Evolutionary conservation across 2,888 invertebrate genomes (phyloP).

Genomic region (Sinohyriopsis cumingii): DNA sequence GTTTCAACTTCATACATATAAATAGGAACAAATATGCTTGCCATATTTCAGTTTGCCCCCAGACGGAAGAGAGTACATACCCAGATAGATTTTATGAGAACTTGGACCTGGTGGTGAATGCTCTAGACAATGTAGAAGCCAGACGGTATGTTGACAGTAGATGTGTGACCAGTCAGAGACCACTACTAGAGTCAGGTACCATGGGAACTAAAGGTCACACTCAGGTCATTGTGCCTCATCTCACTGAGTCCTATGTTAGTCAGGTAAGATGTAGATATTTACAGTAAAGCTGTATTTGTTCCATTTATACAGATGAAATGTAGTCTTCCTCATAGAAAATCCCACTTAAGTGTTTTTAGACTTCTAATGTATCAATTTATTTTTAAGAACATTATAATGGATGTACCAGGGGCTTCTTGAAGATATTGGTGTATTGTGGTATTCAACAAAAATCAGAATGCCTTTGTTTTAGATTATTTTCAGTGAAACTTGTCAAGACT

Average conservation of each 20-base stretch:
- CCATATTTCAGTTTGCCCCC: slow-evolving; percentile 60
- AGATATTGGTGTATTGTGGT: too few species aligned
- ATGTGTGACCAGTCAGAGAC: slow-evolving; percentile 70
- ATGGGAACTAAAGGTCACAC: slow-evolving; percentile 72
- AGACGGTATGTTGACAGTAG: slow-evolving; percentile 71
- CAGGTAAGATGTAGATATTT: slow-evolving; percentile 53
- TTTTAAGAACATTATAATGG: too few species aligned
- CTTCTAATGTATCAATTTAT: too few species aligned
- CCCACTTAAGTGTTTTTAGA: too few species aligned
- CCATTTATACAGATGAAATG: too few species aligned
- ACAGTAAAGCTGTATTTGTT: too few species aligned
- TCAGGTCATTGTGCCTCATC: slow-evolving; percentile 71
- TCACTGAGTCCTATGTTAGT: slow-evolving; percentile 72
- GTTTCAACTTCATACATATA: background rate
- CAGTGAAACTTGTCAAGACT: too few species aligned
- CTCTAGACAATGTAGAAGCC: slow-evolving; percentile 72
- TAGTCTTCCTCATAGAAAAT: too few species aligned
- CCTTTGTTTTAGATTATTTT: too few species aligned
- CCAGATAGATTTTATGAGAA: slow-evolving; percentile 67
- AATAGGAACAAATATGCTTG: background rate
- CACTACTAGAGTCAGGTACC: slow-evolving; percentile 72
- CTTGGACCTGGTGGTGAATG: slow-evolving; percentile 69
- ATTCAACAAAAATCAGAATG: too few species aligned
- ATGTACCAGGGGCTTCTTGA: too few species aligned
- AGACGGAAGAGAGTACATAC: slow-evolving; percentile 66